Evolutionary conservation across 2,888 invertebrate species (phyloP), one percentile per base, ranked within the genome.

Genomic region (Allacma fusca): DNA sequence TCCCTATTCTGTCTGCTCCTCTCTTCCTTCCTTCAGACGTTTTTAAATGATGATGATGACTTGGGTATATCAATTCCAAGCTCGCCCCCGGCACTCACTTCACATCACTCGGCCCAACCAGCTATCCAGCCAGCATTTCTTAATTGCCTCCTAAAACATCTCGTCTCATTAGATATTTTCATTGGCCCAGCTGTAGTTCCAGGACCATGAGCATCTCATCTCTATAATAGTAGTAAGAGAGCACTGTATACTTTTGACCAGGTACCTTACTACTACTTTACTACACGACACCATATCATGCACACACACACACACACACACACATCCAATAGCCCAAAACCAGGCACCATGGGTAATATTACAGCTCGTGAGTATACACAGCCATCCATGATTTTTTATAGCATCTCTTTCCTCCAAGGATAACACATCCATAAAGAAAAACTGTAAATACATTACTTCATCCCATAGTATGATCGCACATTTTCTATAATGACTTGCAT

Each of bases 21-120:
- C 50, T 59, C 69, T 50, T 79, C 65, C 74, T 40, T 44, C 59
- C 34, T 68, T 67, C 68, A 75, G 75, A 73, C 69, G 59, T 34
- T 64, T 57, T 57, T 78, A 79, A 79, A 80, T 81, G 80, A 81
- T 81, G 81, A 81, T 81, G 81, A 81, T 81, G 81, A 81, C 80
- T 80, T 79, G 80, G 76, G 81, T 76, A 81, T 80, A 81, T 81
- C 81, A 81, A 81, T 81, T 80, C 78, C 70, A 67, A 72, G 59
- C 13, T 12, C 16, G 73, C 72, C 78, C 29, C 16, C 4, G 57
- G 78, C 50, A 13, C 9, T 29, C 29, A 64, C 29, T 65, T 43
- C 57, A 40, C 44, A 24, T 28, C 34, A 68, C 69, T 62, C 75
- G 57, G 62, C 75, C 75, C 78, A 71, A 64, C 68, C 59, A 71